Evolutionary conservation across 2,888 invertebrate species (phyloP).

Genomic region (Boloria euphrosyne): DNA sequence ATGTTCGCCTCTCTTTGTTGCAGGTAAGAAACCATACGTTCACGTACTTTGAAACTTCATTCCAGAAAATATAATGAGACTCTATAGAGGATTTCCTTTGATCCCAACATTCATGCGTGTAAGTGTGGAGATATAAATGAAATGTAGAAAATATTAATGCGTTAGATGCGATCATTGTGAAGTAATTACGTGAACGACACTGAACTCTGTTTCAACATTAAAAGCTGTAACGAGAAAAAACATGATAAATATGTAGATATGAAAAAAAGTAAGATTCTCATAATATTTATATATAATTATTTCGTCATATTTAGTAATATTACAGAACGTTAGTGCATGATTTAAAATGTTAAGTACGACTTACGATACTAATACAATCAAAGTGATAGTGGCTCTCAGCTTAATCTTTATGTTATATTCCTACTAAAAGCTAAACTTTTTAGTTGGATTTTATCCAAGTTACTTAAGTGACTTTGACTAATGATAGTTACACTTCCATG

Average conservation of each 20-base stretch:
- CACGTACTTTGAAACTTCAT: conserved; percentile 28
- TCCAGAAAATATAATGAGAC: conserved; percentile 40
- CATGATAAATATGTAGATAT: neutral
- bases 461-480: conserved; percentile 54
- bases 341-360: neutral
- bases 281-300: conserved; percentile 8
- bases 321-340: neutral
- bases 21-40: conserved; percentile 49
- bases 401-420: conserved; percentile 27
- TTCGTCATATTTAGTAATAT: conserved; percentile 1
- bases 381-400: conserved; percentile 15
- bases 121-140: conserved; percentile 46
- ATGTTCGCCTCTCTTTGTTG: conserved; percentile 43
- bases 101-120: conserved; percentile 46
- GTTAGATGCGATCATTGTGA: conserved; percentile 42
- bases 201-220: conserved; percentile 18
- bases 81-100: conserved; percentile 49
- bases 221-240: conserved; percentile 33
- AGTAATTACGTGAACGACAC: conserved; percentile 40
- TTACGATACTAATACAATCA: conserved; percentile 15
- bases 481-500: conserved; percentile 52
- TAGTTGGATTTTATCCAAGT: conserved; percentile 28
- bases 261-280: conserved; percentile 2
- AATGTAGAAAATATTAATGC: conserved; percentile 44
- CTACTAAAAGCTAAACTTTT: conserved; percentile 30